Base-by-base conservation (phyloP, 2,797 vertebrate genomes). In the Aldrovandia affinis region DNA sequence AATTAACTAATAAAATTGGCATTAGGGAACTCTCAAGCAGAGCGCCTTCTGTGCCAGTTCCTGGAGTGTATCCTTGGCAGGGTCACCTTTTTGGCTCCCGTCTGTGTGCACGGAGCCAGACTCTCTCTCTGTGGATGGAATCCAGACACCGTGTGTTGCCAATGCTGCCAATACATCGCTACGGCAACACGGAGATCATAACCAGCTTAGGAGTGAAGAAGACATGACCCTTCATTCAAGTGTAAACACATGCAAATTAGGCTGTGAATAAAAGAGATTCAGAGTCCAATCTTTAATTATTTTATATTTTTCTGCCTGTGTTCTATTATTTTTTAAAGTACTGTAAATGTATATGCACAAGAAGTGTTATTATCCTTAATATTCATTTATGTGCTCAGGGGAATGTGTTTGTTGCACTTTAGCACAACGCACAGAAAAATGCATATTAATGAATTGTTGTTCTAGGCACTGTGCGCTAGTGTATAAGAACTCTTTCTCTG, bases 391-490 rank as follows among this genome's bases (percentile, higher is more conserved):
- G 63, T 33, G 63, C 28, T 68, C 33, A 68, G 30, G 30, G 30
- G 63, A 33, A 30, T 15, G 30, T 1, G 63, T 9, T n/a, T n/a
- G n/a, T n/a, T n/a, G n/a, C n/a, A 30, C 10, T 68, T n/a, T 30
- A 33, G 63, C 63, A 30, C 28, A 33, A n/a, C 15, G 63, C 28
- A 33, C 28, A 30, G 63, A 15, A 68, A 68, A n/a, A n/a, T 68
- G 63, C 28, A 68, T 68, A 68, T 68, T 68, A 33, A 68, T 68
- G 63, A 68, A 68, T 68, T n/a, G 9, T 68, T 30, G 30, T 68
- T 68, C 63, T 33, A 68, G 63, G 63, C 63, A 33, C 12, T 14
- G 63, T 12, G 28, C 63, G n/a, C 28, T 9, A 68, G 28, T 30
- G 63, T 30, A 33, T 30, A 68, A 30, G 28, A 33, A 33, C 63